A percentile compares a stretch with the other conserved stretches of the same genome.
Evolutionary conservation across 92 coral and sea anemone species (phyloP).

Genomic region (Porites lobata): DNA sequence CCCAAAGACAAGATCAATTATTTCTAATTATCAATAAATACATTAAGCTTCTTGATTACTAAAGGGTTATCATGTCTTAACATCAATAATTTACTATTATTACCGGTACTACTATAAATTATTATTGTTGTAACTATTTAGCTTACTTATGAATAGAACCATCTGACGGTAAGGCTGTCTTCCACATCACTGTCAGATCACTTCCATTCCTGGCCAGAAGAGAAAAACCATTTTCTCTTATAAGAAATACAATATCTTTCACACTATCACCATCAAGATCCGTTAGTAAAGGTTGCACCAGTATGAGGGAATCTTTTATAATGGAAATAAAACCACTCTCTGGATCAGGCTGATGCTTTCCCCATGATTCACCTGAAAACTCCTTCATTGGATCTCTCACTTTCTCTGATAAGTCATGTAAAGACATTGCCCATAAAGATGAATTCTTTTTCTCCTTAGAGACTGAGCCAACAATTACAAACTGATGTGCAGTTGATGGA

Average conservation of each 20-base stretch:
- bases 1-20: too few relatives aligned
- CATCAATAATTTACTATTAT: too few relatives aligned
- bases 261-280: slow-evolving; percentile 78
- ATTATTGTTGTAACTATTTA: too few relatives aligned
- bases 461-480: slow-evolving; percentile 63
- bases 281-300: slow-evolving; percentile 62
- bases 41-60: too few relatives aligned
- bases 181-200: slow-evolving; percentile 69
- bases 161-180: slow-evolving; percentile 41
- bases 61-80: too few relatives aligned
- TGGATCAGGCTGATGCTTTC: slow-evolving; percentile 56
- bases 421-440: slow-evolving; percentile 69
- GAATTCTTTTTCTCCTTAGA: slow-evolving; percentile 46
- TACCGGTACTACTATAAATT: background rate
- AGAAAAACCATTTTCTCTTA: slow-evolving; percentile 41
- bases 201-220: slow-evolving; percentile 82
- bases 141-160: slow-evolving; percentile 55
- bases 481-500: slow-evolving; percentile 50
- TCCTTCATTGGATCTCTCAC: background rate
- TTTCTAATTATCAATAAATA: too few relatives aligned
- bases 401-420: slow-evolving; percentile 58
- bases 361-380: slow-evolving; percentile 68
- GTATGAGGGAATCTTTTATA: slow-evolving; percentile 35
- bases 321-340: slow-evolving; percentile 74
- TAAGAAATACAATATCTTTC: slow-evolving; percentile 72